Conservation (phyloP, 2,113 vertebrate genomes). For the Eleginops maclovinus region DNA sequence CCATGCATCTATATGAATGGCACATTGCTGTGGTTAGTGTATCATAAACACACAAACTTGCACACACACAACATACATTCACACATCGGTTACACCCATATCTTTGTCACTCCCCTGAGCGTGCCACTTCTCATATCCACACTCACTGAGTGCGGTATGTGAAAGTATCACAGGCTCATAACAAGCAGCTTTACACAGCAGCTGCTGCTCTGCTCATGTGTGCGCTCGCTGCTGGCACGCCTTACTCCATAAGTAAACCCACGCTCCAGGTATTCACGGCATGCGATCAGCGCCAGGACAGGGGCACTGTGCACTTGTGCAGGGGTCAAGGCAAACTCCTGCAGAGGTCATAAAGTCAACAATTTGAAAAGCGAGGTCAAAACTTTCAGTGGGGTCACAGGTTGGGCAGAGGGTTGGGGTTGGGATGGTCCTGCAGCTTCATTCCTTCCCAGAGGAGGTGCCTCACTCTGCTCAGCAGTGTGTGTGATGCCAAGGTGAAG, state of each 20-base stretch:
- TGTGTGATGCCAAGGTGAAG: neutral
- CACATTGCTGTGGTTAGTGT: slow-evolving; percentile 48
- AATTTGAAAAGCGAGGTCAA: slow-evolving; percentile 61
- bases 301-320: slow-evolving; percentile 70
- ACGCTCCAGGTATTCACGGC: slow-evolving; percentile 67
- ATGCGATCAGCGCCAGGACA: slow-evolving; percentile 34
- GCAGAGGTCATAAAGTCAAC: slow-evolving; percentile 53
- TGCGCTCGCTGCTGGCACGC: slow-evolving; percentile 60
- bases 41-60: slow-evolving; percentile 47
- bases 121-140: slow-evolving; percentile 60
- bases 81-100: slow-evolving; percentile 66
- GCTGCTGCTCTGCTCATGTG: slow-evolving; percentile 67
- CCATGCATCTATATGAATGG: slow-evolving; percentile 41
- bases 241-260: slow-evolving; percentile 72
- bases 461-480: neutral
- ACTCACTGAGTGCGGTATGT: slow-evolving; percentile 65
- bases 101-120: slow-evolving; percentile 65
- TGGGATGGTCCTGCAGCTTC: slow-evolving; percentile 16
- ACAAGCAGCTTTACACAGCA: slow-evolving; percentile 68
- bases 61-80: slow-evolving; percentile 56
- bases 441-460: slow-evolving; percentile 8
- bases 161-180: slow-evolving; percentile 63
- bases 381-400: slow-evolving; percentile 51
- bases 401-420: slow-evolving; percentile 7
- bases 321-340: slow-evolving; percentile 58